Evolutionary conservation across 2,888 invertebrate species (phyloP).

Genomic region (Ectropis crepuscularia): DNA sequence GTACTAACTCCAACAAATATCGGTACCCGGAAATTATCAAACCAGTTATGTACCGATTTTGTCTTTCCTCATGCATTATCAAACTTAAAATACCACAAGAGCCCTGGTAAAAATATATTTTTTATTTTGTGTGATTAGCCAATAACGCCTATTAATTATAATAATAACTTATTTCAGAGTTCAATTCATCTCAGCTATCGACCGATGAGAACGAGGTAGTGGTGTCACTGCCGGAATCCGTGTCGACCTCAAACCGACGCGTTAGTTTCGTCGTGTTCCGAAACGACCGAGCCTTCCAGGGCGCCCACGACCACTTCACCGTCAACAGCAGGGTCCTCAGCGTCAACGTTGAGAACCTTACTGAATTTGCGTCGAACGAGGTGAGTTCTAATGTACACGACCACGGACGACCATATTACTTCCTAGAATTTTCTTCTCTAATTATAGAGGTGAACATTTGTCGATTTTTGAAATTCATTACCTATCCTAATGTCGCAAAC

Average conservation of each 20-base stretch:
- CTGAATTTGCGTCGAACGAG: slow-evolving; percentile 65
- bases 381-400: slow-evolving; percentile 46
- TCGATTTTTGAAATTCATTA: background rate
- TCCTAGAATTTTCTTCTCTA: background rate
- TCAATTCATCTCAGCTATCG: slow-evolving; percentile 55
- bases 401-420: too few species aligned
- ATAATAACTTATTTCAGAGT: slow-evolving; percentile 51
- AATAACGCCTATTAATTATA: slow-evolving; percentile 10
- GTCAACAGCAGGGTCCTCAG: slow-evolving; percentile 81
- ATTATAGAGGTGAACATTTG: background rate
- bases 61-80: too few species aligned
- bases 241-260: slow-evolving; percentile 57
- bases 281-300: slow-evolving; percentile 73
- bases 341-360: slow-evolving; percentile 70
- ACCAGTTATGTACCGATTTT: too few species aligned
- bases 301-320: slow-evolving; percentile 32
- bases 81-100: too few species aligned
- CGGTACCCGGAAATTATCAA: too few species aligned
- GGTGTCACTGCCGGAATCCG: slow-evolving; percentile 68
- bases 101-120: too few species aligned
- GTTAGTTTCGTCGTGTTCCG: slow-evolving; percentile 79
- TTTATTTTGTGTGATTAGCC: too few species aligned
- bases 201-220: slow-evolving; percentile 65
- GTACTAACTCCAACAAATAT: too few species aligned
- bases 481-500: too few species aligned